phyloP scores from a whole-genome alignment of 2,113 vertebrate species.

The Dicerorhinus sumatrensis region DNA sequence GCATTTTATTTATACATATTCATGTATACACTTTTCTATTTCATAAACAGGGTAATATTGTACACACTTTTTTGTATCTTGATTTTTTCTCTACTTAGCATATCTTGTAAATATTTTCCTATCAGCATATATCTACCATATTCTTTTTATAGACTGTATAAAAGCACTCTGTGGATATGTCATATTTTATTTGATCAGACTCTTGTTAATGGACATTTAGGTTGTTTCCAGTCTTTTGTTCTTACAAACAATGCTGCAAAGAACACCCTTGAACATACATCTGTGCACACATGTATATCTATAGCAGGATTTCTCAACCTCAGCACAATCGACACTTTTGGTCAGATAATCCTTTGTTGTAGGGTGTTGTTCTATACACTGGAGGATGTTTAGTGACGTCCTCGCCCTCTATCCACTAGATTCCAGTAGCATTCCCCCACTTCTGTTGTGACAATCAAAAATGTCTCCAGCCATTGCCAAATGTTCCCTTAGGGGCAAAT shows the following conservation, averaged over 20 bases:
- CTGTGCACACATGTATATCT: neutral
- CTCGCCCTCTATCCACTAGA: neutral
- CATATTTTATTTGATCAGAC: neutral
- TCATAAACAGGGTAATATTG: neutral
- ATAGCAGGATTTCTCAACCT: neutral
- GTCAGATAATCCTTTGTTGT: neutral
- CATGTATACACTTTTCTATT: neutral
- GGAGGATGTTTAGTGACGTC: neutral
- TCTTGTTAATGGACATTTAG: neutral
- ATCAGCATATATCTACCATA: neutral
- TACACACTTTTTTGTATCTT: neutral
- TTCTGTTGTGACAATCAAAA: neutral
- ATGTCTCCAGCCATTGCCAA: neutral
- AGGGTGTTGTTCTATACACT: neutral
- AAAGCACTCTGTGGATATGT: neutral
- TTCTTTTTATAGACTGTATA: neutral
- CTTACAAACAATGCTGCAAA: neutral
- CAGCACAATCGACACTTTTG: neutral
- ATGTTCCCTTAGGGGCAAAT: neutral
- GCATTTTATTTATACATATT: neutral
- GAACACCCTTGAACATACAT: neutral
- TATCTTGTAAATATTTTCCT: neutral
- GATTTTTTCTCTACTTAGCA: neutral
- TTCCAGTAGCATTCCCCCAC: neutral
- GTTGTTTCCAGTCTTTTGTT: neutral